Base-by-base conservation (phyloP, 2,113 vertebrate genomes). In the Lipophrys pholis region DNA sequence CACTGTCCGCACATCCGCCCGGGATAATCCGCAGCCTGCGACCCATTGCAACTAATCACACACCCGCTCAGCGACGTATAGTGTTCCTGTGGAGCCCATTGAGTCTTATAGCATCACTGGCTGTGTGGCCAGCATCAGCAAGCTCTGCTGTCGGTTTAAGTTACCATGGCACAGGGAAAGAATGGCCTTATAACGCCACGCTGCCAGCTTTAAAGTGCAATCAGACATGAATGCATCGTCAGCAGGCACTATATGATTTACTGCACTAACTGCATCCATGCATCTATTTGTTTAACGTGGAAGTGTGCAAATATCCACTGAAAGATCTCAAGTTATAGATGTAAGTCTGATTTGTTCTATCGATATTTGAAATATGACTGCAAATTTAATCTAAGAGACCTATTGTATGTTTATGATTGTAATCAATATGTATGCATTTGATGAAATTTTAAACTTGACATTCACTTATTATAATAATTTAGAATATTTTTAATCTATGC, bases 1-100 rank as follows among this genome's bases (percentile, higher is more conserved):
- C 59, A 46, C 53, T 21, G 21, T 69, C 40, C 8, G 50, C 58
- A 74, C 81, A 76, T 68, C 75, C 74, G 69, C 45, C 56, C 1
- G 56, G 10, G 81, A 67, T 88, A 83, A 89, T 82, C 86, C 67
- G 30, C 68, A 56, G 64, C 38, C 67, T 35, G 66, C 53, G 35
- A 55, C 60, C 61, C 50, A 63, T 74, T 63, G 46, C 66, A 63
- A 78, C 74, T 84, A 80, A 83, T 81, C 78, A 75, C 72, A 71
- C 15, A 51, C 42, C 35, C 65, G 49, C 48, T 75, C 65, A 16
- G 68, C 56, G 39, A 15, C 49, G 58, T 50, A 7, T 21, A 53
- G 15, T 57, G 21, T 30, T 30, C 21, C 21, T 30, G 21, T 30
- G 53, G 11, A 11, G n/a, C n/a, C 58, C 73, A 65, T 65, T 74